Conservation (phyloP, 2,113 vertebrate genomes). For the Heteronetta atricapilla region DNA sequence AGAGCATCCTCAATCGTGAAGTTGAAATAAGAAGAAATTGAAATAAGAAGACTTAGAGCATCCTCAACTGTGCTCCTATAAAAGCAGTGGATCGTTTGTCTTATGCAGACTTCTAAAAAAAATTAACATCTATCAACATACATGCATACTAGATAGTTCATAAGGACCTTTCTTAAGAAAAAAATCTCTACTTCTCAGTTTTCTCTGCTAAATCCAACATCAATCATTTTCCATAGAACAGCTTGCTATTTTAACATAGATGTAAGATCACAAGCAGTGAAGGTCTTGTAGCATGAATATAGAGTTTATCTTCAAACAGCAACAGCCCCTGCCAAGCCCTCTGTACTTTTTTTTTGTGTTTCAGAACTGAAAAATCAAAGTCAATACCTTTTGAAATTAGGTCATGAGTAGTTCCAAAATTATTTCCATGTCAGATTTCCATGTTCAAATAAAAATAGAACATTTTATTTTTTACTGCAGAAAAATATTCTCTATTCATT, state of each 20-base stretch:
- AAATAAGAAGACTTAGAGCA: not conserved
- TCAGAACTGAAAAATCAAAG: conserved; percentile 35
- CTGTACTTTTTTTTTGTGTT: not conserved
- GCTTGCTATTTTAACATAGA: not conserved
- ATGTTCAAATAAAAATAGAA: conserved; percentile 36
- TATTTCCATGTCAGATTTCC: not conserved
- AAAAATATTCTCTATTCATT: not conserved
- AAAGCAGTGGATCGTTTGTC: not conserved
- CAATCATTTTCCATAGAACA: not conserved
- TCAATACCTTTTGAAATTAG: conserved; percentile 19
- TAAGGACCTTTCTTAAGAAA: not conserved
- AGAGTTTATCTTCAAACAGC: not conserved
- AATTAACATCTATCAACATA: not conserved
- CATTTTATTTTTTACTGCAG: not conserved
- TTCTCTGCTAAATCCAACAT: not conserved
- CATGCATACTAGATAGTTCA: not conserved
- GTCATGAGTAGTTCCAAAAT: not conserved
- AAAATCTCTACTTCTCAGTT: not conserved
- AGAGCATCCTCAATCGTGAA: not conserved
- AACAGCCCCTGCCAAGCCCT: not conserved
- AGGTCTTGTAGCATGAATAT: not conserved
- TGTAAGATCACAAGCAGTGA: not conserved
- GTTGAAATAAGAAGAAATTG: too few species aligned
- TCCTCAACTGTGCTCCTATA: not conserved
- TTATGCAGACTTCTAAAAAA: not conserved